A percentile compares a stretch with the other conserved stretches of the same genome.
Conservation (phyloP, 2,113 vertebrate species). For the Dromaius novaehollandiae region DNA sequence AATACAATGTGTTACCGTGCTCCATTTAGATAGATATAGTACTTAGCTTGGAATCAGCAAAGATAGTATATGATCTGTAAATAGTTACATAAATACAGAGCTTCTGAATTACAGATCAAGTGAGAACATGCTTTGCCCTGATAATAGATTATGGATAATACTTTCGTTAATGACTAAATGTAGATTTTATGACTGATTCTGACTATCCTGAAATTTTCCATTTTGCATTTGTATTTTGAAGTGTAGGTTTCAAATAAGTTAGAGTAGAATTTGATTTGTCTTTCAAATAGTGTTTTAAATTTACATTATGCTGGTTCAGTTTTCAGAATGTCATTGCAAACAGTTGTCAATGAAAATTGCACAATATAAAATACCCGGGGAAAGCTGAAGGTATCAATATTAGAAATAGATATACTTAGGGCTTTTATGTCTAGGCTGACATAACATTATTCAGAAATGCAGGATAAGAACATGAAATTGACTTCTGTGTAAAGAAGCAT, state of each 20-base stretch:
- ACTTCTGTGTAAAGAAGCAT: neutral
- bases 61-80: neutral
- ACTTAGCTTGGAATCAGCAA: neutral
- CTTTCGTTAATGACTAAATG: neutral
- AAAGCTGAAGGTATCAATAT: neutral
- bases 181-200: neutral
- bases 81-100: neutral
- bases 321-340: neutral
- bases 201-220: neutral
- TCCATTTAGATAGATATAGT: neutral
- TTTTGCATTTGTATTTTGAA: neutral
- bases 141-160: neutral
- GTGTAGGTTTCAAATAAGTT: neutral
- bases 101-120: neutral
- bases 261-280: neutral
- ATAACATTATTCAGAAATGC: neutral
- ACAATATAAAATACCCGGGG: neutral
- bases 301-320: neutral
- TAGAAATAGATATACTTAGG: neutral
- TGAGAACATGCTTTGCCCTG: neutral
- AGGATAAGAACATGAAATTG: neutral
- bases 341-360: neutral
- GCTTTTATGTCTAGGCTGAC: neutral
- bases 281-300: neutral
- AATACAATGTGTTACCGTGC: neutral